Percentiles rank a stretch among this genome's conserved stretches.
Evolutionary conservation across 2,113 vertebrate genomes (phyloP).

Genomic region (Orthochromis indermauri): DNA sequence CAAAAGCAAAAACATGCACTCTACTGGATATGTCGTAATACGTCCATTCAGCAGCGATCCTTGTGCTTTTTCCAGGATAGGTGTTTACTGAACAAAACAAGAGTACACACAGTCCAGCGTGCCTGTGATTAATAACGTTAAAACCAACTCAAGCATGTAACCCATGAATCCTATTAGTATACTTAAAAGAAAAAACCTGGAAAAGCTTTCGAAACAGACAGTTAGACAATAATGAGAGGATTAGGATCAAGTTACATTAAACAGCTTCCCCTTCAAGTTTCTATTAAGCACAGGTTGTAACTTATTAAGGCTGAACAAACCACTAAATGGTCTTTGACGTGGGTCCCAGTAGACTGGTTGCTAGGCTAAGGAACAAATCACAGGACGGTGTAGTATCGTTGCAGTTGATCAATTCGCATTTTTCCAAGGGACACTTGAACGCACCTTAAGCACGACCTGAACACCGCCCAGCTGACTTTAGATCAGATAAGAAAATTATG

Average conservation of each 20-base stretch:
- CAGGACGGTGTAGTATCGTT: not conserved
- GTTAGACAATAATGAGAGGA: not conserved
- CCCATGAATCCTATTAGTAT: not conserved
- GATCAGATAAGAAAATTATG: constrained; percentile 1
- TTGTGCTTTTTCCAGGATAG: not conserved
- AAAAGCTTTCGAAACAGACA: not conserved
- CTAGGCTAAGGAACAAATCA: not conserved
- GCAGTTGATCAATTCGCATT: not conserved
- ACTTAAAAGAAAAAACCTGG: not conserved
- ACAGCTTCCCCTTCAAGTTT: not conserved
- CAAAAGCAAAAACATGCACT: not conserved
- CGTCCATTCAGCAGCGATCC: not conserved
- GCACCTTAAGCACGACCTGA: not conserved
- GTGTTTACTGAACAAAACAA: not conserved
- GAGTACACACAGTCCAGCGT: not conserved
- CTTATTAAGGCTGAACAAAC: not conserved
- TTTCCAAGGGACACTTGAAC: not conserved
- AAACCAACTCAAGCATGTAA: not conserved
- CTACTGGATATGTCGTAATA: not conserved
- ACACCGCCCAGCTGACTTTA: not conserved
- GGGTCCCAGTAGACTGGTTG: not conserved
- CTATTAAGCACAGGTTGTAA: not conserved
- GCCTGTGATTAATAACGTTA: not conserved
- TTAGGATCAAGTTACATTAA: not conserved
- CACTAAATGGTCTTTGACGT: not conserved